These are phyloP conservation scores for Heteronetta atricapilla DNA, from an alignment of 2,113 vertebrate genomes.

Conservation along the genomic window DNA sequence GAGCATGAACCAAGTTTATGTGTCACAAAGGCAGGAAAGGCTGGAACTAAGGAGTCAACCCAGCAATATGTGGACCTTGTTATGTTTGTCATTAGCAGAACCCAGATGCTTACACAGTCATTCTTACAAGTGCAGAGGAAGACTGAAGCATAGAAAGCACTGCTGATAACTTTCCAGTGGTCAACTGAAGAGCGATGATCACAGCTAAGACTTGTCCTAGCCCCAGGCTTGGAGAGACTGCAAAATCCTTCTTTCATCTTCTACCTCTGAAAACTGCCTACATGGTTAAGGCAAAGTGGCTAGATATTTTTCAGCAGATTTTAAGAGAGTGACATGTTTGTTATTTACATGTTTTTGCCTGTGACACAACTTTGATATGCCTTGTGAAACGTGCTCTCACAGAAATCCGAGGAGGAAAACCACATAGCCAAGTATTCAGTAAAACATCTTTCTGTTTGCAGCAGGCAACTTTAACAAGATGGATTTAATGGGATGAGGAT, in stretches of 20 bases:
- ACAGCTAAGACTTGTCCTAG: background rate
- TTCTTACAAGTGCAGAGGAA: background rate
- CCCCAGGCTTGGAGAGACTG: background rate
- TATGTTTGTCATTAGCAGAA: background rate
- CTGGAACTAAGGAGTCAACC: background rate
- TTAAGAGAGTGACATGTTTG: background rate
- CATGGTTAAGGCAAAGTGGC: background rate
- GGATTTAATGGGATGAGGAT: background rate
- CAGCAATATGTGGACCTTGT: background rate
- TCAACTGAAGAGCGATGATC: background rate
- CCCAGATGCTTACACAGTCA: background rate
- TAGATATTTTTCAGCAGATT: background rate
- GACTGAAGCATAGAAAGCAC: background rate
- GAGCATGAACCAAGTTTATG: accelerated
- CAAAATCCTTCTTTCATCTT: background rate
- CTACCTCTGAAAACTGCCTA: background rate
- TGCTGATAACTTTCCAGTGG: background rate
- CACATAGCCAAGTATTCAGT: background rate
- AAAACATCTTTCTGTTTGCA: background rate
- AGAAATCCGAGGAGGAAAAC: background rate
- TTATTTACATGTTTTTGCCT: background rate
- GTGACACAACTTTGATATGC: background rate
- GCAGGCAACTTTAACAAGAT: background rate
- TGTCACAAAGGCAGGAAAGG: background rate
- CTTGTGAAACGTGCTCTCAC: background rate